Percentiles rank a stretch among this genome's conserved stretches.
These are phyloP conservation scores for Thecophora atra DNA, from an alignment of 2,888 invertebrate species.

Conservation along the genomic window DNA sequence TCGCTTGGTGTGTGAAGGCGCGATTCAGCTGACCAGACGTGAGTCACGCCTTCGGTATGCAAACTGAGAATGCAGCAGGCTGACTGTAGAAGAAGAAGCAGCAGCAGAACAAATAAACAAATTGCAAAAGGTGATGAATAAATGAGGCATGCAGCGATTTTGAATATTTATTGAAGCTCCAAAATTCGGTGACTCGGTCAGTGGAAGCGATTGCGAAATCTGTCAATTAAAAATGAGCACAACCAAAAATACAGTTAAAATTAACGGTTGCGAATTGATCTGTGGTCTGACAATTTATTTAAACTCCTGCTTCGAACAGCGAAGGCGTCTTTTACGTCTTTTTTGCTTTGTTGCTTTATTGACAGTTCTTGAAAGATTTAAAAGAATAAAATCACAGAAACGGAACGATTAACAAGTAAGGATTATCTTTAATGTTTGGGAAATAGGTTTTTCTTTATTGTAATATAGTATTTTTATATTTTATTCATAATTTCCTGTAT, in stretches of 20 bases:
- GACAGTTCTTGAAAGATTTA: too few species aligned
- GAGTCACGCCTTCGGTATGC: slow-evolving; percentile 19
- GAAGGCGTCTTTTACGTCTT: too few species aligned
- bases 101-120: not conserved
- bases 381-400: too few species aligned
- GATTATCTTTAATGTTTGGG: too few species aligned
- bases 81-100: not conserved
- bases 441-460: too few species aligned
- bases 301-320: too few species aligned
- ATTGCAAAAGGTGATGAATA: not conserved
- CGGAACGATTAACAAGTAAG: too few species aligned
- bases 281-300: too few species aligned
- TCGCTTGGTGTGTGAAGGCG: not conserved
- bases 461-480: too few species aligned
- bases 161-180: slow-evolving; percentile 10
- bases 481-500: too few species aligned
- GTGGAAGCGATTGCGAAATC: not conserved
- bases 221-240: not conserved
- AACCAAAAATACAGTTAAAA: slow-evolving; percentile 1
- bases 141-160: not conserved
- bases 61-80: slow-evolving; percentile 16
- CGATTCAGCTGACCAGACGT: slow-evolving; percentile 17
- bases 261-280: not conserved
- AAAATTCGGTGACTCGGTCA: slow-evolving; percentile 34
- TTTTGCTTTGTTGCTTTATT: too few species aligned